Conservation (phyloP, 2,113 vertebrate species). For the Romanogobio albipinnatus region DNA sequence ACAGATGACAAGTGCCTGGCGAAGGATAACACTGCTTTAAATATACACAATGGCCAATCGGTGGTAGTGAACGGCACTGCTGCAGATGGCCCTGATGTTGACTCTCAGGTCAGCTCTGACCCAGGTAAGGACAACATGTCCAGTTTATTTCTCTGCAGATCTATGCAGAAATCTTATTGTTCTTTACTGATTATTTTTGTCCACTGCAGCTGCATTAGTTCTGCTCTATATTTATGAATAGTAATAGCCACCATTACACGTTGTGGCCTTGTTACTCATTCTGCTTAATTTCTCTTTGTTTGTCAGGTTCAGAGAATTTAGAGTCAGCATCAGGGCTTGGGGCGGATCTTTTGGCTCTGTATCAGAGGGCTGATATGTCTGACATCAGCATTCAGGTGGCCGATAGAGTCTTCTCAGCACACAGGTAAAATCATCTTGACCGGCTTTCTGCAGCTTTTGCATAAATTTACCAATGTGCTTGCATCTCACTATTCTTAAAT, state of each 20-base stretch:
- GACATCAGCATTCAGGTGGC: conserved; percentile 87
- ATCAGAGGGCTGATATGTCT: conserved; percentile 77
- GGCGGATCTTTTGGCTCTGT: conserved; percentile 85
- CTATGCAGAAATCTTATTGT: background rate
- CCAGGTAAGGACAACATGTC: conserved; percentile 61
- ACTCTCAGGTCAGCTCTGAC: conserved; percentile 51
- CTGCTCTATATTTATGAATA: background rate
- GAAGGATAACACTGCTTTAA: conserved; percentile 9
- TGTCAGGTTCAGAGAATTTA: conserved; percentile 59
- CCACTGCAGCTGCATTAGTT: background rate
- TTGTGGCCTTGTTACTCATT: background rate
- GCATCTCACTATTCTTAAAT: too few relatives aligned
- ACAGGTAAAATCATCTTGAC: conserved; percentile 80
- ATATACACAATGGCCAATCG: conserved; percentile 3
- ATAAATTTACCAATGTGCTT: background rate
- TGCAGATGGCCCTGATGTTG: conserved; percentile 37
- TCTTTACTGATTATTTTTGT: background rate
- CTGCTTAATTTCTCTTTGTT: background rate
- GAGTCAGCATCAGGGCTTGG: conserved; percentile 85
- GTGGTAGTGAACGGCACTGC: background rate
- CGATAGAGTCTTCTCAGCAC: conserved; percentile 83
- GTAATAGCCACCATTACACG: background rate
- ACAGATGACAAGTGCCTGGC: conserved; percentile 67
- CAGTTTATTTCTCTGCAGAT: background rate
- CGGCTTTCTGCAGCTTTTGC: background rate